Evolutionary conservation across 2,113 vertebrate genomes (phyloP).

Genomic region (Lamprotornis superbus): DNA sequence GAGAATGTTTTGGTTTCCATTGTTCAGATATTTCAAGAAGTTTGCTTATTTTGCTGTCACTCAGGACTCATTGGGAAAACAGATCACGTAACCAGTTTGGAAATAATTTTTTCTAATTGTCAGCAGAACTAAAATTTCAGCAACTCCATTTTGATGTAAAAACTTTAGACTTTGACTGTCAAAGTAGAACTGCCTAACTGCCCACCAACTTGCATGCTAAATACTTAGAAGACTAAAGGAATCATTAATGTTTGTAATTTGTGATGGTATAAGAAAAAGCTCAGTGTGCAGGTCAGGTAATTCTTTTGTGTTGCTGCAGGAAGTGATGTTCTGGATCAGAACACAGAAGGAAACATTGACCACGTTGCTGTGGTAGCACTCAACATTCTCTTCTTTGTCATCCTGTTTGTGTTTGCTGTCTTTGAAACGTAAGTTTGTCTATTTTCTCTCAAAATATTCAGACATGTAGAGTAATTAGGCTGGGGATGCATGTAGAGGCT

Average conservation of each 20-base stretch:
- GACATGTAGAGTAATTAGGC: not conserved
- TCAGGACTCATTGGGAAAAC: not conserved
- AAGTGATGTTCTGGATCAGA: constrained; percentile 50
- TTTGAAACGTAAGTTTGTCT: constrained; percentile 91
- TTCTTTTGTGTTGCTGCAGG: constrained; percentile 65
- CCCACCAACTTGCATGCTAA: not conserved
- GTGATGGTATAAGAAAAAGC: not conserved
- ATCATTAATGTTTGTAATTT: not conserved
- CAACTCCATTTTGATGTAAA: not conserved
- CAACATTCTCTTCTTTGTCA: constrained; percentile 89
- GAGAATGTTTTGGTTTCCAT: not conserved
- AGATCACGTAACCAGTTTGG: not conserved
- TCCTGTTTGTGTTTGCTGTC: constrained; percentile 93
- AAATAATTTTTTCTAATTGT: not conserved
- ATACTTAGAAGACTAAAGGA: not conserved
- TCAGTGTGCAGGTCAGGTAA: not conserved
- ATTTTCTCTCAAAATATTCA: not conserved
- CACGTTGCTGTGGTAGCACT: constrained; percentile 84
- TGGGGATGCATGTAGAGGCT: not conserved
- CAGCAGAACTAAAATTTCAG: not conserved
- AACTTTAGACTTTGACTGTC: not conserved
- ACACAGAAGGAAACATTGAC: constrained; percentile 76
- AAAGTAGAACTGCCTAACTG: not conserved
- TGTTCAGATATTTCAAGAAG: not conserved
- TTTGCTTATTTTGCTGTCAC: not conserved